phyloP scores from a whole-genome alignment of 2,113 vertebrate genomes.

The Podocnemis expansa region DNA sequence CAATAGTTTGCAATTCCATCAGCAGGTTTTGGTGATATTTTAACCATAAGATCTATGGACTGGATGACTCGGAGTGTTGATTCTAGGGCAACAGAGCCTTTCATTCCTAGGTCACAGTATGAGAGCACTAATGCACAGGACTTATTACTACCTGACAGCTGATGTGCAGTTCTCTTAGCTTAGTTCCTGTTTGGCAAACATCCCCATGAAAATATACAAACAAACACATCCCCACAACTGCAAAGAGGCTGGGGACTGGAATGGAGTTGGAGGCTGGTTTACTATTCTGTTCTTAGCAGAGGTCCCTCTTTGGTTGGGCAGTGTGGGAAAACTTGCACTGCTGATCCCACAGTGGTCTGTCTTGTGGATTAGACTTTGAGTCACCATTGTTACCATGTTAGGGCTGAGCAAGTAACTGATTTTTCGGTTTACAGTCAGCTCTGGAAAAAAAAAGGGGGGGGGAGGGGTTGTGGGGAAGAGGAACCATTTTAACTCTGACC shows the following conservation, averaged over 20 bases:
- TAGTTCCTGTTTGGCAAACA: background rate
- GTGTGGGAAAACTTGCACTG: background rate
- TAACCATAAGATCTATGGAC: conserved; percentile 3
- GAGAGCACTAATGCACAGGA: background rate
- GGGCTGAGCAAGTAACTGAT: too few species aligned
- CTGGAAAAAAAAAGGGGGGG: too few species aligned
- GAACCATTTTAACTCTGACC: too few species aligned
- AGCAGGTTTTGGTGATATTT: conserved; percentile 29
- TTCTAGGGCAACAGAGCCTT: background rate
- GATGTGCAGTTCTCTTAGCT: background rate
- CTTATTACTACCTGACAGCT: background rate
- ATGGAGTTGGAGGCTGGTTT: background rate
- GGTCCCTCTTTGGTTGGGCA: fast-evolving
- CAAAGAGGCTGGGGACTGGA: background rate
- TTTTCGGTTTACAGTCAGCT: too few species aligned
- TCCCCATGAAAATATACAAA: background rate
- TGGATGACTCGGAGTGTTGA: background rate
- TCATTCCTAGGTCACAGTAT: background rate
- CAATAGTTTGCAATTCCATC: conserved; percentile 51
- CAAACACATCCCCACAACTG: background rate
- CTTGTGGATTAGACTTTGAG: fast-evolving
- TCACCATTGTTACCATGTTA: fast-evolving
- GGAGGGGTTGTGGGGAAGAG: too few species aligned
- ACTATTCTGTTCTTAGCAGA: background rate
- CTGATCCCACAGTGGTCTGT: fast-evolving